phyloP scores from a whole-genome alignment of 2,888 invertebrate genomes.

The Oxycera nigricornis region DNA sequence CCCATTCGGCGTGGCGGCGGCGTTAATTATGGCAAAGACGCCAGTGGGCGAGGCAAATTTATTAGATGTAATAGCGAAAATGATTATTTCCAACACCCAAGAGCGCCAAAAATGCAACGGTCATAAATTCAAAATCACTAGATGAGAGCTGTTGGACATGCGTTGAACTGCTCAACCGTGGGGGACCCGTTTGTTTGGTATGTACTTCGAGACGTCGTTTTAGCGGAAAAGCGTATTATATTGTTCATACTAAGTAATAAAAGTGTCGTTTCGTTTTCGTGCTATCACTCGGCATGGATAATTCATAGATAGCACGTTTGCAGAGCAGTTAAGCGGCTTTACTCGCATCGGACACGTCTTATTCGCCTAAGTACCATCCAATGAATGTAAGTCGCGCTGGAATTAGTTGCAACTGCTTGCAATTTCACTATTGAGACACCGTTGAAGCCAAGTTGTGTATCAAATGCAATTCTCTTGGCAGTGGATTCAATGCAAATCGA shows the following conservation, averaged over 20 bases:
- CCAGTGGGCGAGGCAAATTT: slow-evolving; percentile 33
- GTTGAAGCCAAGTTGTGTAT: too few species aligned
- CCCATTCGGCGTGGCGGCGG: not conserved
- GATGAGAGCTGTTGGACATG: not conserved
- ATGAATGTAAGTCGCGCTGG: not conserved
- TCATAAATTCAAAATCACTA: slow-evolving; percentile 29
- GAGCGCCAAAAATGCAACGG: slow-evolving; percentile 2
- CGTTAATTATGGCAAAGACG: slow-evolving; percentile 4
- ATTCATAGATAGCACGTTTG: not conserved
- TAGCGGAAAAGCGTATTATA: not conserved
- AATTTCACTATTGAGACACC: not conserved
- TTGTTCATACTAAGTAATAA: not conserved
- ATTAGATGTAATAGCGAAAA: slow-evolving; percentile 27
- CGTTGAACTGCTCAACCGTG: not conserved
- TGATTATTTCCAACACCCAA: slow-evolving; percentile 26
- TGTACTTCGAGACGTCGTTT: not conserved
- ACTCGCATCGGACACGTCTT: not conserved
- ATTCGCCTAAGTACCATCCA: not conserved
- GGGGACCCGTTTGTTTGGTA: not conserved
- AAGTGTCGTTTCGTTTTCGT: not conserved
- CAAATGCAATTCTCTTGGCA: too few species aligned
- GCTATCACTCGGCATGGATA: not conserved
- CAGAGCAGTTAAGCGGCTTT: not conserved
- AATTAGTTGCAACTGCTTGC: not conserved
- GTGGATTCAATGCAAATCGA: not conserved